These are phyloP conservation scores for Cynopterus sphinx DNA, from an alignment of 2,797 vertebrate species.

Conservation along the genomic window DNA sequence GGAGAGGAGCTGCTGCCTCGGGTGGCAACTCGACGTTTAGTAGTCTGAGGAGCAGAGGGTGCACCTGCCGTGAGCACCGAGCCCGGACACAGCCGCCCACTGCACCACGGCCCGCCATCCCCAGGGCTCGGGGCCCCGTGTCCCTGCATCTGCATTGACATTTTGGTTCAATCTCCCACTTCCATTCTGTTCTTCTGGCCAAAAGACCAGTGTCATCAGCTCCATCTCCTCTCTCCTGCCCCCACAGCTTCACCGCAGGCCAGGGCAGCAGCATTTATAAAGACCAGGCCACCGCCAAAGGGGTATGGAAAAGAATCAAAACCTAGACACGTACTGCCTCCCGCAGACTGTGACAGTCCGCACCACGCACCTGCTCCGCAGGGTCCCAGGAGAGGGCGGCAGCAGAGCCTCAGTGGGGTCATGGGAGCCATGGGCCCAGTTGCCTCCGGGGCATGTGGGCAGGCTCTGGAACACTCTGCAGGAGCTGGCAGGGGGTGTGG, in stretches of 20 bases:
- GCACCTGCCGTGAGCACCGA: background rate
- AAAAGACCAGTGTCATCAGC: background rate
- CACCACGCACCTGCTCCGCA: background rate
- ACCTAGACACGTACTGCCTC: background rate
- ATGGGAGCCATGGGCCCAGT: too few relatives aligned
- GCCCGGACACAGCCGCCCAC: too few relatives aligned
- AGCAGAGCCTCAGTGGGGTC: too few relatives aligned
- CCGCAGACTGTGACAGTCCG: background rate
- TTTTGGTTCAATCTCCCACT: background rate
- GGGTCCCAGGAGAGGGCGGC: background rate
- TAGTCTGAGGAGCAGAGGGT: background rate
- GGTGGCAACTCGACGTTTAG: background rate
- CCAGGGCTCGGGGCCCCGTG: too few relatives aligned
- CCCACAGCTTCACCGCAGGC: background rate
- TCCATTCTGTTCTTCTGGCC: background rate
- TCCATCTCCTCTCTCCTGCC: background rate
- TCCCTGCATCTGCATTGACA: background rate
- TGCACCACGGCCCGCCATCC: too few relatives aligned
- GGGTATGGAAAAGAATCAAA: background rate
- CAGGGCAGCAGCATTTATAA: background rate
- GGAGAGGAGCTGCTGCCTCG: background rate
- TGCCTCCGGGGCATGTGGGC: background rate
- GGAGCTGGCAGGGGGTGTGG: background rate
- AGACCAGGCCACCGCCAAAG: background rate
- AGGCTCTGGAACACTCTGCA: background rate